Percentiles rank a stretch among this genome's conserved stretches.
phyloP scores from a whole-genome alignment of 2,888 invertebrate genomes.

The Volucella inflata region DNA sequence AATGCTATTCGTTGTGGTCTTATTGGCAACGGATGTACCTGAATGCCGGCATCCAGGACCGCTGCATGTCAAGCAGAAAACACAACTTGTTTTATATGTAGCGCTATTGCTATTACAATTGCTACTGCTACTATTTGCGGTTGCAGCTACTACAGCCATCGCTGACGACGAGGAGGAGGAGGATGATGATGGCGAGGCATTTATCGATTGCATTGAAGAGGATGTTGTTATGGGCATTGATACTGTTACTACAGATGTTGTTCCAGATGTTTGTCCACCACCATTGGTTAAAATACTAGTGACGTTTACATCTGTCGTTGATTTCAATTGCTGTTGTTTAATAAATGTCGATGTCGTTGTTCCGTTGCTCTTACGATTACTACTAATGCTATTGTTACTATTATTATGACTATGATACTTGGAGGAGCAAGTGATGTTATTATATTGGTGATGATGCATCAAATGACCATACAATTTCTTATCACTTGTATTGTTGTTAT shows the following conservation, averaged over 20 bases:
- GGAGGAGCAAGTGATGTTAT: slow-evolving; percentile 64
- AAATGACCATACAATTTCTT: slow-evolving; percentile 65
- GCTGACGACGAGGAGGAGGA: slow-evolving; percentile 18
- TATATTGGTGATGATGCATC: slow-evolving; percentile 67
- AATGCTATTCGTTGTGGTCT: slow-evolving; percentile 82
- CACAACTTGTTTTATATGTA: slow-evolving; percentile 77
- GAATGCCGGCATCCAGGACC: slow-evolving; percentile 79
- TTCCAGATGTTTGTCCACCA: slow-evolving; percentile 55
- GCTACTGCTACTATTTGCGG: slow-evolving; percentile 36
- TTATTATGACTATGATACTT: slow-evolving; percentile 71
- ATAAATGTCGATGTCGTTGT: slow-evolving; percentile 55
- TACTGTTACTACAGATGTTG: slow-evolving; percentile 51
- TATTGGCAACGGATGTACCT: slow-evolving; percentile 79
- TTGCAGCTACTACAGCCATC: slow-evolving; percentile 3
- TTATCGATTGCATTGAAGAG: slow-evolving; percentile 62
- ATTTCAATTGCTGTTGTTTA: slow-evolving; percentile 56
- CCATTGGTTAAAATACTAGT: slow-evolving; percentile 51
- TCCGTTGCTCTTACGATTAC: slow-evolving; percentile 72
- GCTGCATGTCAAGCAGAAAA: slow-evolving; percentile 79
- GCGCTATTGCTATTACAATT: slow-evolving; percentile 45
- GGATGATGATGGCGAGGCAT: slow-evolving; percentile 54
- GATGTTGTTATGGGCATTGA: slow-evolving; percentile 53
- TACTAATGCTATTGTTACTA: slow-evolving; percentile 66
- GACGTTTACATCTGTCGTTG: slow-evolving; percentile 69
- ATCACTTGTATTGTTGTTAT: slow-evolving; percentile 67